Evolutionary conservation across 1,140 invertebrate species (phyloP).

Genomic region (Colletes gigas): DNA sequence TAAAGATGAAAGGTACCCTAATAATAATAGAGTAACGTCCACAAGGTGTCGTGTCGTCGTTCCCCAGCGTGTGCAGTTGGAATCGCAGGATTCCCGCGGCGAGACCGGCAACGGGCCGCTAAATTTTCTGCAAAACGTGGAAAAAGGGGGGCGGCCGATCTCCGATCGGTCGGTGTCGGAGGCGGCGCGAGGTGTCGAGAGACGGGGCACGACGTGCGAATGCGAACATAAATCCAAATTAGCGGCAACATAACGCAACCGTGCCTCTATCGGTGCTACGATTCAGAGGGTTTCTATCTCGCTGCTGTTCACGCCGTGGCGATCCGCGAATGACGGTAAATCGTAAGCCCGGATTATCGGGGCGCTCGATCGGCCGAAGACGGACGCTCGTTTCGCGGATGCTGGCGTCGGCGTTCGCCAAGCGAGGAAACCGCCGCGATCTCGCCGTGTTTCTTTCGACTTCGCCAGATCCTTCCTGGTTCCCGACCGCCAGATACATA

Average conservation of each 20-base stretch:
- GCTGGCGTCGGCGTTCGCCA: not conserved
- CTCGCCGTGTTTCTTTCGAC: slow-evolving; percentile 1
- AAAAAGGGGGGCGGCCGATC: slow-evolving; percentile 36
- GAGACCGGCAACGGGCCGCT: not conserved
- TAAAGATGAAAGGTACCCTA: no score
- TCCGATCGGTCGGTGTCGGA: slow-evolving; percentile 23
- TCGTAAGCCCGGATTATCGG: slow-evolving; percentile 47
- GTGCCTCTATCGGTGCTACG: slow-evolving; percentile 57
- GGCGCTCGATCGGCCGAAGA: slow-evolving; percentile 36
- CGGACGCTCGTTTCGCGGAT: slow-evolving; percentile 24
- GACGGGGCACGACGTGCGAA: slow-evolving; percentile 58
- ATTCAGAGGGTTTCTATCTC: slow-evolving; percentile 25
- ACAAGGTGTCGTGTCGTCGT: not conserved
- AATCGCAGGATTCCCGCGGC: not conserved
- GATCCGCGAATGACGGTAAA: slow-evolving; percentile 59
- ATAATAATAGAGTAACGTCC: no score
- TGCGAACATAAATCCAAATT: slow-evolving; percentile 76
- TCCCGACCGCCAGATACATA: not conserved
- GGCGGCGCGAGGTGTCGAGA: slow-evolving; percentile 31
- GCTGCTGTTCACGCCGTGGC: slow-evolving; percentile 5
- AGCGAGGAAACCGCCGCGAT: slow-evolving; percentile 14
- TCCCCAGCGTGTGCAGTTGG: no score
- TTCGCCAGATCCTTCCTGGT: slow-evolving; percentile 34
- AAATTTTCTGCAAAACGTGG: slow-evolving; percentile 35
- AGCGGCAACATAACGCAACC: slow-evolving; percentile 67